These are phyloP conservation scores for Vidua macroura DNA, from an alignment of 2,113 vertebrate species.

Conservation along the genomic window DNA sequence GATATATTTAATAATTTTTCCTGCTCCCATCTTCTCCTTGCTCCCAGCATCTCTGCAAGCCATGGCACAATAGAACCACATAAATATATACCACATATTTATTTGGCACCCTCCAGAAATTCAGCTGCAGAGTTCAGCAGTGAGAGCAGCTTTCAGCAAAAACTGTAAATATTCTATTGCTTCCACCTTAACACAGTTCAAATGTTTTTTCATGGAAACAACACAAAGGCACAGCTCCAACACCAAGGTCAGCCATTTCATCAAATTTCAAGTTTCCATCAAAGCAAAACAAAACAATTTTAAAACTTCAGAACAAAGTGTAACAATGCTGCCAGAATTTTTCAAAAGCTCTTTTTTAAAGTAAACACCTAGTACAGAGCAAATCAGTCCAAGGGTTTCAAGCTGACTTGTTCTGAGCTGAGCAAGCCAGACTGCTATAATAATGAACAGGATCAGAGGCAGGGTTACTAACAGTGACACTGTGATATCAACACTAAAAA, in stretches of 20 bases:
- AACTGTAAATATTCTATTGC: not conserved
- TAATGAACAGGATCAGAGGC: not conserved
- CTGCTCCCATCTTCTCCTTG: not conserved
- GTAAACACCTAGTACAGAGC: not conserved
- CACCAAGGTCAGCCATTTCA: not conserved
- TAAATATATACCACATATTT: not conserved
- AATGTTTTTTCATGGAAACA: not conserved
- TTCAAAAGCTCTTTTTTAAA: not conserved
- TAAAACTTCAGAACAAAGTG: not conserved
- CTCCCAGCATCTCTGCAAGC: not conserved
- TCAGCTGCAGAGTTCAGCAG: not conserved
- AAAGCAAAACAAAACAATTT: slow-evolving; percentile 18
- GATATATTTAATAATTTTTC: not conserved
- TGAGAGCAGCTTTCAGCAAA: not conserved
- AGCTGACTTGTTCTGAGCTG: not conserved
- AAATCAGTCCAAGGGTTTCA: not conserved
- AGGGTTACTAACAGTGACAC: not conserved
- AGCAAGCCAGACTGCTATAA: not conserved
- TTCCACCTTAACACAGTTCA: not conserved
- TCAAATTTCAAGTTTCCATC: slow-evolving; percentile 19
- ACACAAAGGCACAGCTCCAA: slow-evolving; percentile 17
- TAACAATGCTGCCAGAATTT: not conserved
- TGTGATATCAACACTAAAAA: not conserved
- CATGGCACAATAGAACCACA: not conserved
- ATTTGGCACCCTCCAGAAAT: not conserved